Evolutionary conservation across 2,113 vertebrate species (phyloP).

Genomic region (Gallinago jamesoni): DNA sequence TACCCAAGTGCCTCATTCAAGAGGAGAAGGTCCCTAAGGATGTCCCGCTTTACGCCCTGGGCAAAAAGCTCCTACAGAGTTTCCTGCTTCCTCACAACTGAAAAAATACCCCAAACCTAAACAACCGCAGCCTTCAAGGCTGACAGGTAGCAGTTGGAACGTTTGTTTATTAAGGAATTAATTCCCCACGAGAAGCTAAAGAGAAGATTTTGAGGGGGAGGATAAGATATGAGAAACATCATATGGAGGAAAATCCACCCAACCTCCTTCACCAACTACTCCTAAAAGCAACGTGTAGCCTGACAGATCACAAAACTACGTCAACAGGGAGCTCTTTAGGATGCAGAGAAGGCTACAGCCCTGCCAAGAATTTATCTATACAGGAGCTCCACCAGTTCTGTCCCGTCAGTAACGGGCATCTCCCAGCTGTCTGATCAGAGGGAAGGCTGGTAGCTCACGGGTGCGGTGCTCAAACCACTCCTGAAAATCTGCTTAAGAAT

Average conservation of each 20-base stretch:
- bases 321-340: neutral
- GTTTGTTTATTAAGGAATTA: neutral
- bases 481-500: neutral
- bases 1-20: neutral
- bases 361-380: neutral
- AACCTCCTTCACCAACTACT: neutral
- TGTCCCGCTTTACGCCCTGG: neutral
- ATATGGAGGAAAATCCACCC: neutral
- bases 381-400: neutral
- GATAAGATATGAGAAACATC: neutral
- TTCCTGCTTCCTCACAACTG: neutral
- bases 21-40: neutral
- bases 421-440: neutral
- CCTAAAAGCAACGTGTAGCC: neutral
- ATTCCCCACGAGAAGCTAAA: neutral
- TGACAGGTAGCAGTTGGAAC: neutral
- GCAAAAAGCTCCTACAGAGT: neutral
- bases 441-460: neutral
- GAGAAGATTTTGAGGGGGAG: neutral
- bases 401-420: neutral
- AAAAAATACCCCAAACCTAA: neutral
- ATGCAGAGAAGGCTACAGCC: neutral
- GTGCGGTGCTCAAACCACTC: neutral
- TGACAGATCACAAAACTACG: neutral
- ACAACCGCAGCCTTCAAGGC: neutral